Evolutionary conservation across 2,888 invertebrate species (phyloP).

Genomic region (Himalopsyche kuldschensis): DNA sequence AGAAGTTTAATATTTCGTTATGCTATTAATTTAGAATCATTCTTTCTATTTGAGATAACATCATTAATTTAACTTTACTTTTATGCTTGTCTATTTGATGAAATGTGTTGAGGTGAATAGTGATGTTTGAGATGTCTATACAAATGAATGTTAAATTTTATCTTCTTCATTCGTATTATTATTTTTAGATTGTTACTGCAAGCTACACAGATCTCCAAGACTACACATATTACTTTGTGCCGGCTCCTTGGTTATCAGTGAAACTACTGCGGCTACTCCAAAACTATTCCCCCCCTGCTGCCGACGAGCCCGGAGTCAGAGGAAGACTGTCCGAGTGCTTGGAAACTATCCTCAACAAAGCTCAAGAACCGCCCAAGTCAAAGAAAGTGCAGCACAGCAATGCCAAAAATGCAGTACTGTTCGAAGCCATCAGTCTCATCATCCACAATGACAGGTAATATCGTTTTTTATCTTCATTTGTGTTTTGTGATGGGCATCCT

Average conservation of each 20-base stretch:
- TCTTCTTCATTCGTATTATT: neutral
- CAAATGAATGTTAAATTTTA: neutral
- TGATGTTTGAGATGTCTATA: neutral
- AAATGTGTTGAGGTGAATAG: no score
- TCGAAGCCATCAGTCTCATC: constrained; percentile 99
- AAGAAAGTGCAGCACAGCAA: constrained; percentile 99
- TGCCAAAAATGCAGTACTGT: constrained; percentile 98
- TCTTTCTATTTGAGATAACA: no score
- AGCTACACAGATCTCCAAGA: constrained; percentile 99
- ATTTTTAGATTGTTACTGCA: constrained; percentile 86
- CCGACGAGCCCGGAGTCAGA: constrained; percentile 91
- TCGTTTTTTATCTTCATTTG: no score
- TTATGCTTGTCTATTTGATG: no score
- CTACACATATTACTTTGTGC: constrained; percentile 99
- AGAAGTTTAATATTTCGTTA: no score
- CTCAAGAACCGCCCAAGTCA: constrained; percentile 98
- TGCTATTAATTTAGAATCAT: neutral
- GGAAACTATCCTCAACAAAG: constrained; percentile 97
- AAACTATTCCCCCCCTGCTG: constrained; percentile 95
- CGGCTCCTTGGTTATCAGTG: constrained; percentile 99
- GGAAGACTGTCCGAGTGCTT: constrained; percentile 96
- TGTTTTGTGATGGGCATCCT: no score
- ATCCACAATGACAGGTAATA: constrained; percentile 90
- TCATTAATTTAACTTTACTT: no score
- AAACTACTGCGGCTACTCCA: constrained; percentile 94